Percentiles rank a stretch among this genome's conserved stretches.
Evolutionary conservation across 2,797 vertebrate genomes (phyloP).

Genomic region (Darevskia mixta): DNA sequence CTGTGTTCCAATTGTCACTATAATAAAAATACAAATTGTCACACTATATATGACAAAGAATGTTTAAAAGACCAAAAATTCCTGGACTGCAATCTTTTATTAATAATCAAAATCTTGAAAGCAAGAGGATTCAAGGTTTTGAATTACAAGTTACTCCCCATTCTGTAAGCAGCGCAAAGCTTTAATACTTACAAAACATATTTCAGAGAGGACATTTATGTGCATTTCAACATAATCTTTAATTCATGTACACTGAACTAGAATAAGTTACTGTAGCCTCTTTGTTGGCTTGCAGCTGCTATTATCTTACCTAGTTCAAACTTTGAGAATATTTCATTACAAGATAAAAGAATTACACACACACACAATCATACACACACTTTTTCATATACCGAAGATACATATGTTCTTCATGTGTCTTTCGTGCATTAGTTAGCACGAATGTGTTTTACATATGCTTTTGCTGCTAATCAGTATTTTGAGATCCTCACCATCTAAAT

Average conservation of each 20-base stretch:
- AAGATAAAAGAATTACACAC: constrained; percentile 4
- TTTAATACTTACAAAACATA: constrained; percentile 58
- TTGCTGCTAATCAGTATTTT: constrained; percentile 29
- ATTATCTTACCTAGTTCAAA: constrained; percentile 50
- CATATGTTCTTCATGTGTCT: not conserved
- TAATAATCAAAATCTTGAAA: constrained; percentile 53
- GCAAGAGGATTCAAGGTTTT: constrained; percentile 37
- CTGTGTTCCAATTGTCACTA: not conserved
- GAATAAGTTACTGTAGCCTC: constrained; percentile 42
- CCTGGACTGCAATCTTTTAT: constrained; percentile 56
- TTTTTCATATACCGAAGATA: constrained; percentile 25
- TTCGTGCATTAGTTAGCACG: constrained; percentile 29
- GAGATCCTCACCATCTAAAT: constrained; percentile 19
- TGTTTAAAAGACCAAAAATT: constrained; percentile 35
- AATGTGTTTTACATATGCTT: constrained; percentile 26
- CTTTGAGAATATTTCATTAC: constrained; percentile 51
- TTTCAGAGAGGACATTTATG: constrained; percentile 61
- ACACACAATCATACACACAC: not conserved
- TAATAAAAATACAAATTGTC: constrained; percentile 12
- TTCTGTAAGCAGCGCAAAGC: constrained; percentile 31
- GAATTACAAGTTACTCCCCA: constrained; percentile 36
- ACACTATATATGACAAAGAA: constrained; percentile 48
- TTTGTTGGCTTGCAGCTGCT: constrained; percentile 53
- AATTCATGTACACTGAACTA: constrained; percentile 63
- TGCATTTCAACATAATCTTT: constrained; percentile 58